Percentiles rank a stretch among this genome's conserved stretches.
Evolutionary conservation across 2,888 invertebrate genomes (phyloP).

Genomic region (Lasioglossum pauxillum): DNA sequence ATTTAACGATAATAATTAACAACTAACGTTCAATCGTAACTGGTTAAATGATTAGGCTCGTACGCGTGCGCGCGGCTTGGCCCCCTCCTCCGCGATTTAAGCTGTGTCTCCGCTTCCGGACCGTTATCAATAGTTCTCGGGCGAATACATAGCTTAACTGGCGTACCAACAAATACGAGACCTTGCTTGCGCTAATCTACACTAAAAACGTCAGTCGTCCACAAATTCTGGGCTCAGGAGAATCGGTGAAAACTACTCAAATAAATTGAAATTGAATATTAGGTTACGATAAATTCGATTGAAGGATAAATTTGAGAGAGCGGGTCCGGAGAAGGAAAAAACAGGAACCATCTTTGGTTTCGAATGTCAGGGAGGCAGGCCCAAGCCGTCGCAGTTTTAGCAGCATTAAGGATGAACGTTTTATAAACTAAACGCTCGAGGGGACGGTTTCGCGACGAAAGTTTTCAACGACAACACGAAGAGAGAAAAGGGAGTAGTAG

Average conservation of each 20-base stretch:
- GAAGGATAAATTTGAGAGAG: neutral
- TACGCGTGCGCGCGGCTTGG: conserved; percentile 60
- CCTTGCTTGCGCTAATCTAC: no score
- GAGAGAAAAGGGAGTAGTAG: conserved; percentile 56
- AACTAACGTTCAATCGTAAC: conserved; percentile 78
- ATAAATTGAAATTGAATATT: neutral
- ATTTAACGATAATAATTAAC: conserved; percentile 80
- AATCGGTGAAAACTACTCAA: neutral
- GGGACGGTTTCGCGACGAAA: conserved; percentile 65
- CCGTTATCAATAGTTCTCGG: neutral
- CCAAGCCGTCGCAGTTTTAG: conserved; percentile 68
- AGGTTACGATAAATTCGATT: neutral
- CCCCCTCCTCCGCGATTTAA: conserved; percentile 4
- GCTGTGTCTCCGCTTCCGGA: neutral
- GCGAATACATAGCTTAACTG: neutral
- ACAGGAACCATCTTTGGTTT: conserved; percentile 42
- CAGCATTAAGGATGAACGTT: conserved; percentile 72
- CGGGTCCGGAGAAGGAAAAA: neutral
- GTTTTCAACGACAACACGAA: conserved; percentile 58
- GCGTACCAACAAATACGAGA: neutral
- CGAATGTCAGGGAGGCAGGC: conserved; percentile 46
- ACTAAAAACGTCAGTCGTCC: no score
- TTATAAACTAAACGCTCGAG: conserved; percentile 70
- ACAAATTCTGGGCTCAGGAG: no score
- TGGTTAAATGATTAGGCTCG: conserved; percentile 70